phyloP scores from a whole-genome alignment of 2,797 vertebrate species.

The Prunella strophiata region DNA sequence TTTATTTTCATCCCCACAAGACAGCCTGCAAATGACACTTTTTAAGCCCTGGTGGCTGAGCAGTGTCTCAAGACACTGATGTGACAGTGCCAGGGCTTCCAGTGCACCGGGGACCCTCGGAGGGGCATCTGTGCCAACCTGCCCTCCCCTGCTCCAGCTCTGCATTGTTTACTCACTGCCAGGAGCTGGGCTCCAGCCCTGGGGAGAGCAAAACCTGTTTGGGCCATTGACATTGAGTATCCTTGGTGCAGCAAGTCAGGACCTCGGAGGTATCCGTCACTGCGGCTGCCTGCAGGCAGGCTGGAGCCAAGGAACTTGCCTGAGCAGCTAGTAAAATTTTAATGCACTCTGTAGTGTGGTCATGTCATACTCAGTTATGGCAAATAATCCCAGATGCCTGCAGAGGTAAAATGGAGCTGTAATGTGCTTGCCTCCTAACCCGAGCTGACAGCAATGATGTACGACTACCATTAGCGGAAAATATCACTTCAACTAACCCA shows the following conservation, averaged over 20 bases:
- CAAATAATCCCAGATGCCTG: constrained; percentile 99
- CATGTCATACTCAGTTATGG: constrained; percentile 99
- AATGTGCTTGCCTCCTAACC: constrained; percentile 99
- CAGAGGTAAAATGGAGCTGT: constrained; percentile 99
- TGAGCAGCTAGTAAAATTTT: constrained; percentile 98
- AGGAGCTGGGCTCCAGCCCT: neutral
- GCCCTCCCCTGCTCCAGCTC: neutral
- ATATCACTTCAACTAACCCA: constrained; percentile 99
- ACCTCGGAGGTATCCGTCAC: constrained; percentile 86
- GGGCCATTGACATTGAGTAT: constrained; percentile 83
- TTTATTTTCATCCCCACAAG: neutral
- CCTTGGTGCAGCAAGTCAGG: constrained; percentile 86
- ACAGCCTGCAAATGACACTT: neutral
- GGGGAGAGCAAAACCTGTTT: constrained; percentile 69
- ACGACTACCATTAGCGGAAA: constrained; percentile 99
- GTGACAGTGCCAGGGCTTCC: neutral
- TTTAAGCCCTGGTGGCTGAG: neutral
- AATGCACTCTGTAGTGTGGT: constrained; percentile 98
- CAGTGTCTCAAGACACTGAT: neutral
- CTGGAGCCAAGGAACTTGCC: constrained; percentile 86
- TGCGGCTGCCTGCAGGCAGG: constrained; percentile 80
- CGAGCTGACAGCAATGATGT: constrained; percentile 99
- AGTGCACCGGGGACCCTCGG: accelerated
- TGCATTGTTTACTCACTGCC: constrained; percentile 11
- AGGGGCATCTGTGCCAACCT: neutral